Base-by-base conservation (phyloP, 2,113 vertebrate species). In the Oncorhynchus keta region DNA sequence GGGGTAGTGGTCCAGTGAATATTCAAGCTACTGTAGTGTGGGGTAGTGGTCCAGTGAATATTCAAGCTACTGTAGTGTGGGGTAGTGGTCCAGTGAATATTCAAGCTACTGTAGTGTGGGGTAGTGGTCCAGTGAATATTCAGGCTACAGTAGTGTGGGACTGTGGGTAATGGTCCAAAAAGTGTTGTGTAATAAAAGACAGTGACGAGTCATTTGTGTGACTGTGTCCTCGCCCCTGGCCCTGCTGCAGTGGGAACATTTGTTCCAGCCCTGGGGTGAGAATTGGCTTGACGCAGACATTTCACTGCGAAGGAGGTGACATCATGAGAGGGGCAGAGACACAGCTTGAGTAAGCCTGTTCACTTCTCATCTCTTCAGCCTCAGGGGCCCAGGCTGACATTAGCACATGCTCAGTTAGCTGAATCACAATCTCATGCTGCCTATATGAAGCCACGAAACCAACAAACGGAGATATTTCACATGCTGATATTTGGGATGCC, bases 241-340 rank as follows among this genome's bases (percentile, higher is more conserved):
- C 62, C 68, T 64, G 22, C 30, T 6, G 35, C 16, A 68, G 49
- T 76, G 59, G 39, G 64, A 80, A 81, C 85, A 81, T 80, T 79
- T 80, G 73, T 71, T 67, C 65, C 1, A 26, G 84, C 79, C 35
- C 1, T 0, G 39, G 81, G 65, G 83, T 79, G 73, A 83, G 79
- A 80, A 75, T 78, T 59, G 5, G 64, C 70, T 59, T 79, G 81
- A 80, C 55, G 5, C 72, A 4, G 71, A 78, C 73, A 26, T 64
- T 49, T 26, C 22, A 77, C 81, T 81, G 75, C 77, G 14, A 74
- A 81, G 73, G 72, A 82, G 73, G 74, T 79, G 78, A 87, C 81
- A 86, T 84, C 75, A 86, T 11, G 30, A 71, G 68, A 72, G 48
- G 70, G 66, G 45, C 64, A 61, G 49, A 24, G 14, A 8, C 69